Percentiles rank a stretch among this genome's conserved stretches.
Evolutionary conservation across 2,888 invertebrate genomes (phyloP).

Genomic region (Euplagia quadripunctaria): DNA sequence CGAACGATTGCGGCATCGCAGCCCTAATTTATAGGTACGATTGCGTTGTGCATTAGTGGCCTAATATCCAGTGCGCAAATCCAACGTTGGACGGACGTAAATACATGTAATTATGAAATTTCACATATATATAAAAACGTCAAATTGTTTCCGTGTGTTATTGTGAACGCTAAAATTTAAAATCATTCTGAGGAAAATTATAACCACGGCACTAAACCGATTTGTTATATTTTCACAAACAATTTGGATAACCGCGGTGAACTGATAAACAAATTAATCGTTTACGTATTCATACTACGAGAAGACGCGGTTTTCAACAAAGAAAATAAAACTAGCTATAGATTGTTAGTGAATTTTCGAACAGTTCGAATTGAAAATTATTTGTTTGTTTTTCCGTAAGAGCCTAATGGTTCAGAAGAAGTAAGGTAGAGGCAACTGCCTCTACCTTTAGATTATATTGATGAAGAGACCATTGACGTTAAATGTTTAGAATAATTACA

Average conservation of each 20-base stretch:
- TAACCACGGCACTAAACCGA: no score
- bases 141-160: conserved; percentile 43
- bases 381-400: not conserved
- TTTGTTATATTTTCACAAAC: conserved; percentile 25
- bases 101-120: conserved; percentile 61
- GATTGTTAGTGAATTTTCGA: not conserved
- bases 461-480: not conserved
- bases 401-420: not conserved
- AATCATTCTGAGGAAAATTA: conserved; percentile 19
- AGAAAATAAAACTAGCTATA: not conserved
- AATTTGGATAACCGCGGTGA: conserved; percentile 6
- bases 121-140: conserved; percentile 59
- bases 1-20: conserved; percentile 67
- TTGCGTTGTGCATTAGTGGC: conserved; percentile 57
- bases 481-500: not conserved
- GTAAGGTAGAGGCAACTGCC: not conserved
- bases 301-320: not conserved
- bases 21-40: conserved; percentile 68
- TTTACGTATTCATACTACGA: conserved; percentile 3
- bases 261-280: conserved; percentile 30
- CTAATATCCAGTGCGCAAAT: conserved; percentile 81
- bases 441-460: not conserved
- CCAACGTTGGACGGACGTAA: conserved; percentile 66
- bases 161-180: conserved; percentile 51
- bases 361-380: not conserved